These are phyloP conservation scores for Macrophya alboannulata DNA, from an alignment of 2,888 invertebrate species.

Conservation along the genomic window DNA sequence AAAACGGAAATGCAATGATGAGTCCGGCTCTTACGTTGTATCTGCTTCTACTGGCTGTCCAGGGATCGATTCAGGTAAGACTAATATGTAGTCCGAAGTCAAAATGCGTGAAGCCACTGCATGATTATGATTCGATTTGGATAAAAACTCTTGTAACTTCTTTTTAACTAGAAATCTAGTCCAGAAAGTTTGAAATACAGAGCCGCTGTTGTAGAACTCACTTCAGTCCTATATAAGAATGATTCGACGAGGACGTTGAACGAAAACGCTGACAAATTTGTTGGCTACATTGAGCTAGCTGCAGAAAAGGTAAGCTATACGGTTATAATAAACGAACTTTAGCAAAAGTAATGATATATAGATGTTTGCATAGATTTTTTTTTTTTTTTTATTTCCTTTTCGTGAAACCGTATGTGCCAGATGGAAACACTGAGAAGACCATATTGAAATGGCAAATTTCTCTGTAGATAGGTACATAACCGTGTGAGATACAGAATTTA, in stretches of 20 bases:
- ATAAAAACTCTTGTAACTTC: background rate
- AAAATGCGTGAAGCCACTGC: too few species aligned
- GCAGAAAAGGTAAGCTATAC: constrained; percentile 55
- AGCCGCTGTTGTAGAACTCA: constrained; percentile 68
- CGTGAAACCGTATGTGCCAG: background rate
- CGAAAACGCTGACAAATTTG: constrained; percentile 58
- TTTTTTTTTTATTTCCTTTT: background rate
- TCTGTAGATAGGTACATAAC: background rate
- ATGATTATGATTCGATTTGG: background rate
- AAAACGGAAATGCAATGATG: background rate
- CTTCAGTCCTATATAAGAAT: constrained; percentile 45
- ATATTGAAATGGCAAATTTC: background rate
- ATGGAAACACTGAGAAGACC: background rate
- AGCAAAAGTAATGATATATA: too few species aligned
- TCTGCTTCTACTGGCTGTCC: constrained; percentile 7
- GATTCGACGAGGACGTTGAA: constrained; percentile 48
- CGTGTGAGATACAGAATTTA: background rate
- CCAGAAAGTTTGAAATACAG: constrained; percentile 58
- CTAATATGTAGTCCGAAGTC: background rate
- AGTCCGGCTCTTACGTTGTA: background rate
- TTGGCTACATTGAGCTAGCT: constrained; percentile 59
- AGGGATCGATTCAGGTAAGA: constrained; percentile 11
- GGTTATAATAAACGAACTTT: background rate
- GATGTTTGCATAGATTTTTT: too few species aligned
- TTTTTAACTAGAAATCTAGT: background rate